Percentiles rank a stretch among this genome's conserved stretches.
Conservation (phyloP, 2,113 vertebrate species). For the Serilophus lunatus region DNA sequence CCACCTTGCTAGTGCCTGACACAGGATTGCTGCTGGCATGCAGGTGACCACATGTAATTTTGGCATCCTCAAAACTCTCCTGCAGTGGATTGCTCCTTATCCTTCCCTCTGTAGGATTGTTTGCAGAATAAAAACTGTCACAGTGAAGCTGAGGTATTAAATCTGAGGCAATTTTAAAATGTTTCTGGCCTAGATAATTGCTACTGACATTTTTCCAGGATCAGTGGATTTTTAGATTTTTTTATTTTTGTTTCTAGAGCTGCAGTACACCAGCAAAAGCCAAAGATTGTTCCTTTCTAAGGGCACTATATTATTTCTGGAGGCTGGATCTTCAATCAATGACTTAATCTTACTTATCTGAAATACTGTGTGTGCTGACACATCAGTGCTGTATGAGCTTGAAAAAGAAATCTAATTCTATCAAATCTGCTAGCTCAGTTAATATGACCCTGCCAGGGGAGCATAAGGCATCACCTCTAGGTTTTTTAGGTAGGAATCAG, state of each 20-base stretch:
- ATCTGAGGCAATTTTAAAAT: background rate
- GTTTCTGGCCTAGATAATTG: background rate
- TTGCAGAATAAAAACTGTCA: background rate
- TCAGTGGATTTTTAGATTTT: background rate
- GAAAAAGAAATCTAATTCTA: conserved; percentile 18
- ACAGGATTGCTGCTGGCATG: background rate
- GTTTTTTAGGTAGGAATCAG: background rate
- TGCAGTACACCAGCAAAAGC: background rate
- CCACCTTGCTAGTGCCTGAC: background rate
- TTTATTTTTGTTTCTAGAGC: background rate
- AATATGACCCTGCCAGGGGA: conserved; percentile 13
- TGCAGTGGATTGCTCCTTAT: background rate
- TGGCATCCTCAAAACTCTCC: background rate
- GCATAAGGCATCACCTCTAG: background rate
- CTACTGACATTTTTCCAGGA: background rate
- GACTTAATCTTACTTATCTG: conserved; percentile 27
- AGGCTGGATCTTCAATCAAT: background rate
- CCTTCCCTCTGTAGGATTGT: background rate
- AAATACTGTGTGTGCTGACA: conserved; percentile 39
- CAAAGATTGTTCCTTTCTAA: background rate
- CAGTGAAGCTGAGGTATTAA: background rate
- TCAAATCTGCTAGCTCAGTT: conserved; percentile 38
- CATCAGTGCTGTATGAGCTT: background rate
- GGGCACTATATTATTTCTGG: background rate
- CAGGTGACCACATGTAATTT: background rate